These are phyloP conservation scores for Phyllostomus discolor DNA, from an alignment of 2,113 vertebrate species.

Conservation along the genomic window DNA sequence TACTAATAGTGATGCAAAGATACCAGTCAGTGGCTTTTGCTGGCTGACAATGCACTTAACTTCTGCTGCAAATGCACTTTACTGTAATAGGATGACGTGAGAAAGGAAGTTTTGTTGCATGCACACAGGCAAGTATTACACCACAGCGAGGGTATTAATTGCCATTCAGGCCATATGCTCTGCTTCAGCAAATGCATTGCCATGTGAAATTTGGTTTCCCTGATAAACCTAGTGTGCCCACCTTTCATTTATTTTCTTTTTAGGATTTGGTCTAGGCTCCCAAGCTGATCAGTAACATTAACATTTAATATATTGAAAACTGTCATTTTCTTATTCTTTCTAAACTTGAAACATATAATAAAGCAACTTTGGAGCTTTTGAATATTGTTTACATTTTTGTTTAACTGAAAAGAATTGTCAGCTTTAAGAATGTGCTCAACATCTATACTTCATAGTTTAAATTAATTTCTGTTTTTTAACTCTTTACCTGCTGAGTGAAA, in stretches of 20 bases:
- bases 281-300: background rate
- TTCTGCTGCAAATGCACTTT: conserved; percentile 27
- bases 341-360: background rate
- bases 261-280: background rate
- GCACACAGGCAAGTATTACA: background rate
- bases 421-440: background rate
- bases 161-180: conserved; percentile 37
- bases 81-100: background rate
- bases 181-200: conserved; percentile 38
- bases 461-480: background rate
- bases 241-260: conserved; percentile 44
- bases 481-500: background rate
- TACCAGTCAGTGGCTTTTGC: conserved; percentile 5
- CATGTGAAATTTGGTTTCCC: conserved; percentile 43
- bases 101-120: conserved; percentile 15
- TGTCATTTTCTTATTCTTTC: background rate
- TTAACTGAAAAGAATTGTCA: background rate
- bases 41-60: background rate
- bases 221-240: background rate
- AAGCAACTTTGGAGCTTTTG: background rate
- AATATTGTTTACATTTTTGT: conserved; percentile 34
- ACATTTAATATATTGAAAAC: background rate
- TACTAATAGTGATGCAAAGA: background rate
- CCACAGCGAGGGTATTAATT: conserved; percentile 57
- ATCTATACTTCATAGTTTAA: background rate